Evolutionary conservation across 2,113 vertebrate species (phyloP).

Genomic region (Coptodon bakossiorum): DNA sequence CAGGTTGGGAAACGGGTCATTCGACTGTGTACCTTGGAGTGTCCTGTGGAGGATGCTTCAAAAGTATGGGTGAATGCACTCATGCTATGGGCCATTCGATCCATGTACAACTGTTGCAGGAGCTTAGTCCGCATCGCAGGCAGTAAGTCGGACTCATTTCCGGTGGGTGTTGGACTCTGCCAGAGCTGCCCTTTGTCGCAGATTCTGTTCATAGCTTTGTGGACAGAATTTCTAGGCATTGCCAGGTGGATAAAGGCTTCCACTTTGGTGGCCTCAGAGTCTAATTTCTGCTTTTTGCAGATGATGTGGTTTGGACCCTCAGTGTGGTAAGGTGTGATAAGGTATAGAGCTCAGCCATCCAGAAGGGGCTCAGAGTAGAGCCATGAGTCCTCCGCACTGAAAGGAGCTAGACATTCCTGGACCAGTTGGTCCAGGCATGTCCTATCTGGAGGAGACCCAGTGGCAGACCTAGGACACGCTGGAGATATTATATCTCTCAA

Average conservation of each 20-base stretch:
- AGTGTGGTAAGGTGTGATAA: neutral
- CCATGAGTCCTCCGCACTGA: neutral
- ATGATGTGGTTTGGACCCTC: neutral
- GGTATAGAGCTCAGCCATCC: neutral
- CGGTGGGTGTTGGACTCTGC: neutral
- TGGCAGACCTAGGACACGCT: neutral
- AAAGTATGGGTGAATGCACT: neutral
- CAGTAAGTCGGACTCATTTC: neutral
- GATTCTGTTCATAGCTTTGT: neutral
- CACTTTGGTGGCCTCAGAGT: neutral
- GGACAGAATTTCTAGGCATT: neutral
- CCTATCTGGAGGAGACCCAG: no score
- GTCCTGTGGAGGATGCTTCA: neutral
- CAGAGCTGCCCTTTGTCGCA: neutral
- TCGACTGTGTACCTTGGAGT: neutral
- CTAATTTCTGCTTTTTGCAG: neutral
- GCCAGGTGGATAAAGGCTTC: neutral
- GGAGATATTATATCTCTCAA: neutral
- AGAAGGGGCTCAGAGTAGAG: neutral
- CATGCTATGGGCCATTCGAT: neutral
- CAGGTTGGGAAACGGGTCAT: neutral
- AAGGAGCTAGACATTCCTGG: neutral
- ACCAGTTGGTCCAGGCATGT: neutral
- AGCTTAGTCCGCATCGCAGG: neutral
- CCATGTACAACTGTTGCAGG: neutral